Evolutionary conservation across 2,113 vertebrate species (phyloP), one percentile per base, ranked within the genome.

Genomic region (Prinia subflava): DNA sequence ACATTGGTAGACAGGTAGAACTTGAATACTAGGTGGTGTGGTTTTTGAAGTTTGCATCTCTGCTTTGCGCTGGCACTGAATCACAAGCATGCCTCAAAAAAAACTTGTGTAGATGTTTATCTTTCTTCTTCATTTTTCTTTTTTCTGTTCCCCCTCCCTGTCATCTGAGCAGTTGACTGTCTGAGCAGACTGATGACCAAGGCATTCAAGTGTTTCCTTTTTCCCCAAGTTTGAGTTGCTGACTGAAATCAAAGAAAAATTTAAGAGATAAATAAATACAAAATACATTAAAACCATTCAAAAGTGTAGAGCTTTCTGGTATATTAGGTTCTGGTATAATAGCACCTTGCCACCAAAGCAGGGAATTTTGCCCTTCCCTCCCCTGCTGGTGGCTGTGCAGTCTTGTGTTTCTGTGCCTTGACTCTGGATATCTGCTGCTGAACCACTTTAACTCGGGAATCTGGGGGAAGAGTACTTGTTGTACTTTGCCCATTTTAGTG

Each of bases 291-390:
- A 35, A 27, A 57, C 44, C 7, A 39, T 35, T 50, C 31, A 7
- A 5, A 44, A 70, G 4, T 10, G 6, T 42, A 24, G 42, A 47
- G 7, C 7, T 23, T 67, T 71, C 28, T 1, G 2, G 4, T 74
- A 7, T 1, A 0, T 77, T n/a, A 16, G 3, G 7, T 28, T 5
- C 13, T 49, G 33, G 6, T 65, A 0, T 33, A n/a, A 10, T 11
- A 85, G 12, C 22, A 50, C 12, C 17, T 67, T 76, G 30, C 18
- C 16, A n/a, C 57, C 41, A 15, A 57, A 64, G 47, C 41, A n/a
- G 10, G 47, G 35, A 63, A 20, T 65, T 57, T 7, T 33, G 10
- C 20, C 55, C 55, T 83, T 62, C 27, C 33, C n/a, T 74, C 9
- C 31, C 11, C 11, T 64, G 47, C 44, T 82, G 9, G 1, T 50